Evolutionary conservation across 2,113 vertebrate genomes (phyloP), one percentile per base, ranked within the genome.

Genomic region (Lasiurus borealis): DNA sequence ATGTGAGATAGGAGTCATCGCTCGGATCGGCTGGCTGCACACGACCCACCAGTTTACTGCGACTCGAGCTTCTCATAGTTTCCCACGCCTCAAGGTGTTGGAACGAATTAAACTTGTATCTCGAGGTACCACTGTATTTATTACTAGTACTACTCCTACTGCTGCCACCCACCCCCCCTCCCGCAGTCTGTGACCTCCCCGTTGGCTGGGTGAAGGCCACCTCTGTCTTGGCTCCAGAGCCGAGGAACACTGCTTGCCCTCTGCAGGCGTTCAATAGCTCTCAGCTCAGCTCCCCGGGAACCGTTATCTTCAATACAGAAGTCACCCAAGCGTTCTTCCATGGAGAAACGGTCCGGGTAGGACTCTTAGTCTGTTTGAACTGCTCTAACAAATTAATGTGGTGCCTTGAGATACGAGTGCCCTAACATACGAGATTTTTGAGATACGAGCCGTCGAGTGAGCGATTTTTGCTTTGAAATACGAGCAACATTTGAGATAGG

Each of bases 221-320:
- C n/a, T 50, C n/a, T 88, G 91, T 82, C 40, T 76, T 44, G 73
- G 29, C n/a, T 89, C 19, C 36, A 82, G 50, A 68, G n/a, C 85
- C 66, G 82, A 54, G 31, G 40, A n/a, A 3, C 81, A 75, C 16
- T 84, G 10, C 27, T 46, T 54, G 7, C 29, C 12, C 18, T 54
- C 10, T 46, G 23, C 6, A 82, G 48, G 12, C 62, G 91, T 82
- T 83, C 34, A 62, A 15, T 25, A 46, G 18, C 27, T 72, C 23
- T n/a, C 48, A 64, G 25, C 73, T 11, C 8, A 34, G 29, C 78
- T 59, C 84, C 52, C 15, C 27, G 50, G 69, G 90, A 78, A 18
- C 10, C 8, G 59, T 73, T 48, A 48, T 36, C 76, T 88, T 68
- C 44, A 44, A 90, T 2, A 71, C 6, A 85, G 72, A 85, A 71